These are phyloP conservation scores for Bagarius yarrelli DNA, from an alignment of 2,113 vertebrate genomes.

Conservation along the genomic window DNA sequence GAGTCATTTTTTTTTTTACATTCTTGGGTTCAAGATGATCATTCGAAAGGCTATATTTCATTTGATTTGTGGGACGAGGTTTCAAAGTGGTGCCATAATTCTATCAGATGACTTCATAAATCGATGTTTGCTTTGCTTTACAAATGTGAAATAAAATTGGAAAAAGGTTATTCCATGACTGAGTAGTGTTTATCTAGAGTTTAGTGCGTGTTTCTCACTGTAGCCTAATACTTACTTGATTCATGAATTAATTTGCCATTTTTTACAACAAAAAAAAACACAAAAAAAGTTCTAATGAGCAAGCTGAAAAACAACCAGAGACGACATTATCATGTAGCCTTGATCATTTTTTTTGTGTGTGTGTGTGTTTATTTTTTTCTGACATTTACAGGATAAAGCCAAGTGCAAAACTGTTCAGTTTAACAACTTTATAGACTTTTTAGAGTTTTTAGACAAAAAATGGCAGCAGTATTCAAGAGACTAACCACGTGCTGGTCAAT, in stretches of 20 bases:
- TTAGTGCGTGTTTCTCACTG: background rate
- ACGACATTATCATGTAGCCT: background rate
- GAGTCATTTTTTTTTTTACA: constrained; percentile 57
- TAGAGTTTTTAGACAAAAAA: background rate
- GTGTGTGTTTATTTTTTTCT: background rate
- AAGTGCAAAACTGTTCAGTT: background rate
- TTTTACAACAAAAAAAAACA: background rate
- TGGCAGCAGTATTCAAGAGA: background rate
- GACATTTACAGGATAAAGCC: background rate
- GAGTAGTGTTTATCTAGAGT: constrained; percentile 37
- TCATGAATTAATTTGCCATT: no score
- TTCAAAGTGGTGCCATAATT: constrained; percentile 71
- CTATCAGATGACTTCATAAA: constrained; percentile 71
- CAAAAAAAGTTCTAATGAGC: background rate
- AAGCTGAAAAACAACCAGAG: background rate
- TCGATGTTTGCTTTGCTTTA: constrained; percentile 82
- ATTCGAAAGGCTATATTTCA: constrained; percentile 38
- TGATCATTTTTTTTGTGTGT: background rate
- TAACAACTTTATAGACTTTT: no score
- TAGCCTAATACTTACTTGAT: background rate
- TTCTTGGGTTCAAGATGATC: constrained; percentile 42
- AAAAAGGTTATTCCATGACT: constrained; percentile 58
- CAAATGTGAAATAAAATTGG: constrained; percentile 74
- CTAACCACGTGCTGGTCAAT: background rate
- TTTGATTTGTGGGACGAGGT: constrained; percentile 51